Conservation (phyloP, 2,888 invertebrate species). For the Eugnorisma glareosa region DNA sequence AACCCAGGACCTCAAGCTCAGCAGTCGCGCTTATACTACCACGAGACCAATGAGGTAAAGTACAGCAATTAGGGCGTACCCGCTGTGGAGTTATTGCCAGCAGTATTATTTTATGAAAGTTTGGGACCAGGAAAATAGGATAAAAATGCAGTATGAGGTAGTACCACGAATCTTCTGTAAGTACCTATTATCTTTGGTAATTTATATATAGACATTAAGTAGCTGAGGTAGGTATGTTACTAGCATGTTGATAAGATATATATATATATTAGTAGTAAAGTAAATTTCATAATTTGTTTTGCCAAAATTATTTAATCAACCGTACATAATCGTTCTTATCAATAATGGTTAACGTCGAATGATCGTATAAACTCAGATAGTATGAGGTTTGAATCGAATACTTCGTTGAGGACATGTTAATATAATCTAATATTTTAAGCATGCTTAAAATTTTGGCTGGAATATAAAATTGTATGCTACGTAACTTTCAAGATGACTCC, state of each 20-base stretch:
- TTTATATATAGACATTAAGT: background rate
- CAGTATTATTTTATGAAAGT: background rate
- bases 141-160: background rate
- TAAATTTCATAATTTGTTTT: constrained; percentile 33
- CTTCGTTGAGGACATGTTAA: background rate
- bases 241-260: constrained; percentile 33
- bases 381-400: background rate
- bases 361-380: background rate
- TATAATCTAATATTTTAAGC: background rate
- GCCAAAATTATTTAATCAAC: constrained; percentile 40
- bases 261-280: background rate
- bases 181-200: background rate
- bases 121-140: background rate
- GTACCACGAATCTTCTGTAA: background rate
- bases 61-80: background rate
- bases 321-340: constrained; percentile 29
- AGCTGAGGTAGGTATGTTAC: background rate
- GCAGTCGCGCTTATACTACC: background rate
- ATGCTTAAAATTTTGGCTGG: background rate
- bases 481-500: background rate
- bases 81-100: background rate
- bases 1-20: background rate
- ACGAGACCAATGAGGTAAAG: background rate
- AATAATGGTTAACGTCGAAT: background rate
- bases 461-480: background rate